These are phyloP conservation scores for Pseudorasbora parva DNA, from an alignment of 2,113 vertebrate species.

Conservation along the genomic window DNA sequence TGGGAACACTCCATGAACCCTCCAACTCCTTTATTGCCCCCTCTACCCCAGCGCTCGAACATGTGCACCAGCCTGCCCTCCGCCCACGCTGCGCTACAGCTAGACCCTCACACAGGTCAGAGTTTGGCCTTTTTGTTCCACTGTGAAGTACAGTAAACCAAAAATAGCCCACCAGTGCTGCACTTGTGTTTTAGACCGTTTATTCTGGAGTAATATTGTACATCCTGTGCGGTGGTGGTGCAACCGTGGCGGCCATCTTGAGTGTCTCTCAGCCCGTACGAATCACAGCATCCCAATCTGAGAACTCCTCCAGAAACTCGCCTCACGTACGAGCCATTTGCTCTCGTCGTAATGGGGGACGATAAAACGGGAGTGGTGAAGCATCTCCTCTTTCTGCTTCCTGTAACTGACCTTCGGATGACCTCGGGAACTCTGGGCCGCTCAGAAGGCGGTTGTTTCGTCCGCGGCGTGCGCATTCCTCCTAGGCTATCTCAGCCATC, in stretches of 20 bases:
- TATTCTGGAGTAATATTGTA: neutral
- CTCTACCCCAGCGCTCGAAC: constrained; percentile 2
- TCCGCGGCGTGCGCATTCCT: constrained; percentile 79
- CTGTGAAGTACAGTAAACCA: neutral
- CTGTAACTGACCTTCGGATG: constrained; percentile 84
- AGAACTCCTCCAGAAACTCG: constrained; percentile 52
- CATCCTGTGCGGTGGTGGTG: neutral
- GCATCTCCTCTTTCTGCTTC: constrained; percentile 75
- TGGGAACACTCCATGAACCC: constrained; percentile 78
- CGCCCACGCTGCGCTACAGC: constrained; percentile 44
- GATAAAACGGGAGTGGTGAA: constrained; percentile 51
- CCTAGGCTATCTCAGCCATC: constrained; percentile 86
- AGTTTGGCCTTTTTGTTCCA: neutral
- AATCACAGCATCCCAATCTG: constrained; percentile 64
- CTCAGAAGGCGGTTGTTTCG: constrained; percentile 76
- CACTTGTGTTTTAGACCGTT: neutral
- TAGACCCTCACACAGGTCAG: constrained; percentile 20
- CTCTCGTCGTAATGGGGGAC: constrained; percentile 7
- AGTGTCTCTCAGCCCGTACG: constrained; percentile 53
- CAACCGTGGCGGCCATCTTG: constrained; percentile 40
- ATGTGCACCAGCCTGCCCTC: constrained; percentile 47
- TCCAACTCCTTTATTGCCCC: constrained; percentile 64
- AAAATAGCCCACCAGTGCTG: constrained; percentile 14
- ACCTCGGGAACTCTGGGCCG: constrained; percentile 75
- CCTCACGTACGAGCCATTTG: neutral